phyloP scores from a whole-genome alignment of 2,888 invertebrate genomes.

The Sipunculus nudus region DNA sequence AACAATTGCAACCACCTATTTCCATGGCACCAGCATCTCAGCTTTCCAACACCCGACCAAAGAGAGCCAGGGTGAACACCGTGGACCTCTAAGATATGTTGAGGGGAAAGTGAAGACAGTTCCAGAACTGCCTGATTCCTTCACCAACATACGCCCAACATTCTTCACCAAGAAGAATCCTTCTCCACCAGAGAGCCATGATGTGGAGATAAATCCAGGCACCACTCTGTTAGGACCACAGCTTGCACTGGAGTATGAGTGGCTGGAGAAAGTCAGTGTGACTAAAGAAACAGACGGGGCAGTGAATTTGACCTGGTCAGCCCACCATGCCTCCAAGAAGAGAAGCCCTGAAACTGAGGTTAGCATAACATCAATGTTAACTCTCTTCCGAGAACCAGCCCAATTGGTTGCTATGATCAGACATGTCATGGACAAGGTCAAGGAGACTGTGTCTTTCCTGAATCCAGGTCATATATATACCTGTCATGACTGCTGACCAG shows the following conservation, averaged over 20 bases:
- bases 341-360: constrained; percentile 5
- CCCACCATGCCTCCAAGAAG: constrained; percentile 27
- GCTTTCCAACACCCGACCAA: constrained; percentile 34
- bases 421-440: constrained; percentile 26
- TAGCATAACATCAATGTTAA: constrained; percentile 16
- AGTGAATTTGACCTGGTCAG: constrained; percentile 18
- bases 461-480: constrained; percentile 47
- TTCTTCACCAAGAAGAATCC: constrained; percentile 22
- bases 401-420: constrained; percentile 25
- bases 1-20: constrained; percentile 29
- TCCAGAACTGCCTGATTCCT: constrained; percentile 30
- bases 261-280: constrained; percentile 10
- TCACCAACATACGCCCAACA: constrained; percentile 26
- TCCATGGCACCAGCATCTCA: constrained; percentile 40
- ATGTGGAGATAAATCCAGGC: too few relatives aligned
- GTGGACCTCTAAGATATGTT: constrained; percentile 8
- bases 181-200: constrained; percentile 7
- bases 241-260: constrained; percentile 19
- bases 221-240: not conserved
- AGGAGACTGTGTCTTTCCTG: constrained; percentile 23
- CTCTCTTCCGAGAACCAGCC: constrained; percentile 14
- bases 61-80: constrained; percentile 17
- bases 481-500: constrained; percentile 47
- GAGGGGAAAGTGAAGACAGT: constrained; percentile 15
- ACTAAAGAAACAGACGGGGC: constrained; percentile 9